These are phyloP conservation scores for Fissipunctia ypsillon DNA, from an alignment of 2,888 invertebrate genomes.

Conservation along the genomic window DNA sequence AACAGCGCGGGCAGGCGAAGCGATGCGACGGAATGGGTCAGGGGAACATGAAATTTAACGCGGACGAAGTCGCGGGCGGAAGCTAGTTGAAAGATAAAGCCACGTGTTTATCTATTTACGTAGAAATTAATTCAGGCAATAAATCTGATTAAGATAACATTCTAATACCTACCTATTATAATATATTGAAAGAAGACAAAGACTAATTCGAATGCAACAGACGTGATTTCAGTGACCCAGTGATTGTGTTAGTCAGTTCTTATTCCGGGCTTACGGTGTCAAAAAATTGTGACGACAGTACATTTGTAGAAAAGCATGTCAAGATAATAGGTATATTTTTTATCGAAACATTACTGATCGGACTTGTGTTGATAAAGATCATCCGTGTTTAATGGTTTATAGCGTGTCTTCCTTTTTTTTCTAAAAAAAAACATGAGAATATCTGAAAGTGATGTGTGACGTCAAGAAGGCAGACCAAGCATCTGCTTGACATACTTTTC, in stretches of 20 bases:
- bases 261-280: too few species aligned
- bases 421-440: background rate
- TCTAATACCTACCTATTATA: background rate
- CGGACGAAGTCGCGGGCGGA: too few species aligned
- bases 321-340: background rate
- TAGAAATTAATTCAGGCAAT: slow-evolving; percentile 9
- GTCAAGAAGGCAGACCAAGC: background rate
- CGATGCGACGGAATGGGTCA: too few species aligned
- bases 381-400: background rate
- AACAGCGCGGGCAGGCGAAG: too few species aligned
- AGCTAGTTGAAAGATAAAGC: too few species aligned
- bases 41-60: too few species aligned
- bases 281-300: background rate
- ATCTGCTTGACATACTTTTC: background rate
- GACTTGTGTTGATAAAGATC: slow-evolving; percentile 1
- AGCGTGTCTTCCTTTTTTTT: background rate
- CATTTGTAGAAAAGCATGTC: background rate
- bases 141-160: slow-evolving; percentile 12
- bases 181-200: background rate
- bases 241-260: background rate
- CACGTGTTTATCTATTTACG: background rate
- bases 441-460: background rate
- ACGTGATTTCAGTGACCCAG: slow-evolving; percentile 24
- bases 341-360: background rate
- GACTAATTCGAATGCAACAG: background rate